These are phyloP conservation scores for Anhinga rufa DNA, from an alignment of 2,113 vertebrate species.

Conservation along the genomic window DNA sequence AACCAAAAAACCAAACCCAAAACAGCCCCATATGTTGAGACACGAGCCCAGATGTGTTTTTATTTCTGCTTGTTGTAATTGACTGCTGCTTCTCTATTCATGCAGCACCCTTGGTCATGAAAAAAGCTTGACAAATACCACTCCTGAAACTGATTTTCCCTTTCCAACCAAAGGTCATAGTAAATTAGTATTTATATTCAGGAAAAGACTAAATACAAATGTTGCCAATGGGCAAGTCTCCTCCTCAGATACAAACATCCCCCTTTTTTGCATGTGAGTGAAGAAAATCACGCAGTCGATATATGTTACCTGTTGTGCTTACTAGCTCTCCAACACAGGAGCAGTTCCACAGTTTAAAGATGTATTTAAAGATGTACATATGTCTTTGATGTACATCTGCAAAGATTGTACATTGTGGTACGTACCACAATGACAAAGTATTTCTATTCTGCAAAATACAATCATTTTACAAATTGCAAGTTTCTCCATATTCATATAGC, in stretches of 20 bases:
- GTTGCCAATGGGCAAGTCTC: not conserved
- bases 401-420: not conserved
- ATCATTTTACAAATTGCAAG: not conserved
- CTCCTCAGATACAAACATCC: not conserved
- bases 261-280: no score
- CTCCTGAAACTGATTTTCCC: not conserved
- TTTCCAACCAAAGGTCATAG: not conserved
- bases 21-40: not conserved
- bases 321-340: not conserved
- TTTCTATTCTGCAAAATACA: not conserved
- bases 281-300: not conserved
- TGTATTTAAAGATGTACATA: not conserved
- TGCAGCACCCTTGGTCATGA: no score
- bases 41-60: not conserved
- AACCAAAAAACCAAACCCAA: not conserved
- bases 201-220: not conserved
- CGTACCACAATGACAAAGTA: not conserved
- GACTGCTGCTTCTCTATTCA: not conserved
- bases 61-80: not conserved
- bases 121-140: fast-evolving
- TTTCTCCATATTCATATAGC: not conserved
- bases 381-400: not conserved
- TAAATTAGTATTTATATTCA: not conserved
- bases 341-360: not conserved
- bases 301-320: not conserved